A percentile compares a stretch with the other conserved stretches of the same genome.
phyloP scores from a whole-genome alignment of 2,888 invertebrate species.

The Drosophila algonquin region DNA sequence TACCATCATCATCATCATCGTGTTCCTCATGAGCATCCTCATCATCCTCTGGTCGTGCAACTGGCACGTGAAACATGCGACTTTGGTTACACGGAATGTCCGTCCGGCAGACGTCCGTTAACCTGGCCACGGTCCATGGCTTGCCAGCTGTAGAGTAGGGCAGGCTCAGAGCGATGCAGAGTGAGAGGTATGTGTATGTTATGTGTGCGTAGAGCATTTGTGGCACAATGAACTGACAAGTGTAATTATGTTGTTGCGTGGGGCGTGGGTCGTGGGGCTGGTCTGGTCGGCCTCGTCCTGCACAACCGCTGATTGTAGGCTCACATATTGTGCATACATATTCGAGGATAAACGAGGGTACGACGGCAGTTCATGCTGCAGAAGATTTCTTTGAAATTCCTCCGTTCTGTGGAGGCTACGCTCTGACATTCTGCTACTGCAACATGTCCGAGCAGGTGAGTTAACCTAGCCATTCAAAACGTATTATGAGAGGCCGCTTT shows the following conservation, averaged over 20 bases:
- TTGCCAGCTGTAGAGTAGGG: not conserved
- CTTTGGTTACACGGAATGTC: slow-evolving; percentile 41
- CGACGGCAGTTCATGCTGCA: slow-evolving; percentile 55
- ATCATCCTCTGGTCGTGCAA: slow-evolving; percentile 24
- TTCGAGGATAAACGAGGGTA: not conserved
- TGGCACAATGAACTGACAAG: slow-evolving; percentile 79
- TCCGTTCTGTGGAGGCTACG: not conserved
- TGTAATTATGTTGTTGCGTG: slow-evolving; percentile 72
- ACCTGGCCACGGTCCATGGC: slow-evolving; percentile 33
- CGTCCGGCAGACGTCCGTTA: slow-evolving; percentile 44
- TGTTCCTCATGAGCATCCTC: slow-evolving; percentile 11
- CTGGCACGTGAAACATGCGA: slow-evolving; percentile 63
- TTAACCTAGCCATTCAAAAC: not conserved
- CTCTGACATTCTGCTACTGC: not conserved
- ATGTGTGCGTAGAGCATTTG: slow-evolving; percentile 52
- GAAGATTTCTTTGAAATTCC: not conserved
- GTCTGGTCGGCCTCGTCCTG: slow-evolving; percentile 42
- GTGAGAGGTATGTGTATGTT: slow-evolving; percentile 1
- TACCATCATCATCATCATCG: slow-evolving; percentile 23
- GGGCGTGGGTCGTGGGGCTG: slow-evolving; percentile 39
- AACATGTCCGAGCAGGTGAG: not conserved
- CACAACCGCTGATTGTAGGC: slow-evolving; percentile 75
- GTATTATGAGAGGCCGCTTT: not conserved
- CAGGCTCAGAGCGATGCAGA: not conserved
- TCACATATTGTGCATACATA: slow-evolving; percentile 45